Evolutionary conservation across 2,113 vertebrate species (phyloP), one percentile per base, ranked within the genome.

Genomic region (Collichthys lucidus): DNA sequence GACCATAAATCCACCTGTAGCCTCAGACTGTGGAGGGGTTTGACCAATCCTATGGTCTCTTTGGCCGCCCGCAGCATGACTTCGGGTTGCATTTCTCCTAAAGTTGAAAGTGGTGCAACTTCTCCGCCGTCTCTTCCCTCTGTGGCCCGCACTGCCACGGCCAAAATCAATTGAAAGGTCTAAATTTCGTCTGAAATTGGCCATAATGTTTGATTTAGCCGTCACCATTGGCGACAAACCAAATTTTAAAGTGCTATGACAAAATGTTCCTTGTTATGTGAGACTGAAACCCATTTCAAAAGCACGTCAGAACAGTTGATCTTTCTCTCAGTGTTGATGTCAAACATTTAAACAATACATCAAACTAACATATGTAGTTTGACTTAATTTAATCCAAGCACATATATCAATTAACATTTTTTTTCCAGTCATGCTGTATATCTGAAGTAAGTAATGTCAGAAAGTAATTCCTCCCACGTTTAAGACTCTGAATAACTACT

Each of bases 271-370:
- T 11, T 35, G 5, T 20, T 29, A 50, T n/a, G 19, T 56, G 35
- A 17, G 46, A 24, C 16, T 22, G 29, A 57, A 31, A 31, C 24
- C 2, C 1, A 17, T 75, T 57, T 79, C 14, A 35, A 50, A 75
- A 22, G 20, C 17, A 74, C 59, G 57, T 70, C 74, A 7, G 67
- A 44, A 42, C 12, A 67, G 46, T 12, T 44, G n/a, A 59, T 44
- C 2, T 42, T 31, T 57, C 6, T 47, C 17, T 63, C 8, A 31
- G 0, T 35, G 29, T 40, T 44, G 16, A 26, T 62, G 14, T 74
- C 0, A 44, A 50, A 57, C 40, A 47, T 68, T 46, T 7, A 44
- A 16, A 11, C 63, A 17, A 40, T 69, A 22, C 14, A 42, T 64
- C 9, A 69, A 63, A 7, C 17, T 26, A 44, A 63, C 49, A 20